phyloP scores from a whole-genome alignment of 2,888 invertebrate genomes.

The Chymomyza procnemis region DNA sequence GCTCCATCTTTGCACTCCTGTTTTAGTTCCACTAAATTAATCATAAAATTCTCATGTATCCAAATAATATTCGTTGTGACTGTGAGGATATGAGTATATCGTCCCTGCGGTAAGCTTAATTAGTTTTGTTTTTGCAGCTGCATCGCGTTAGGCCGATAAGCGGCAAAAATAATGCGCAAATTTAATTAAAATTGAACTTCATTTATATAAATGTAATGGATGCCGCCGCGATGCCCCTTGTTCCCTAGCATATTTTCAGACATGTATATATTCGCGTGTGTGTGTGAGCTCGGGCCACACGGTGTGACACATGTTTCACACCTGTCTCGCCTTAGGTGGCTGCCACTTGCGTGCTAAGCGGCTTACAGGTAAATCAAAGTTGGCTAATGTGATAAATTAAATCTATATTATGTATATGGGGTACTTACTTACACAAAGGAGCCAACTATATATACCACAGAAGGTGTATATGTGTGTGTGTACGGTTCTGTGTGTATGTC shows the following conservation, averaged over 20 bases:
- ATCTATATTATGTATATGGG: not conserved
- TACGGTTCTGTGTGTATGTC: not conserved
- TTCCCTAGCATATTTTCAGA: not conserved
- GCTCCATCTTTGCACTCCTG: too few species aligned
- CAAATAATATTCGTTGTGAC: too few species aligned
- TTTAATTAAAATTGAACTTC: constrained; percentile 57
- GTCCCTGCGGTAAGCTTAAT: not conserved
- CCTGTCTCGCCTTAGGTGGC: not conserved
- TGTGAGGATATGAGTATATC: not conserved
- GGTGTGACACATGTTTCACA: constrained; percentile 2
- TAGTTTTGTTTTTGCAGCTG: constrained; percentile 2
- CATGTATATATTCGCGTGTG: not conserved
- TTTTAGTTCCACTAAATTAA: too few species aligned
- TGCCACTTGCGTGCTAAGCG: constrained; percentile 42
- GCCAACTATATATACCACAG: not conserved
- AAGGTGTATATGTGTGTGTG: not conserved
- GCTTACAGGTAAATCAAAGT: constrained; percentile 37
- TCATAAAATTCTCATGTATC: too few species aligned
- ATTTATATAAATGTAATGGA: constrained; percentile 46
- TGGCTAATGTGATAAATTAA: constrained; percentile 40
- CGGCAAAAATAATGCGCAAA: constrained; percentile 42
- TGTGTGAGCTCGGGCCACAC: not conserved
- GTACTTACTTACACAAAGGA: not conserved
- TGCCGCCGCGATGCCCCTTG: too few species aligned
- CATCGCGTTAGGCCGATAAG: constrained; percentile 18